Conservation (phyloP, 2,113 vertebrate species). For the Oxygymnocypris stewartii region DNA sequence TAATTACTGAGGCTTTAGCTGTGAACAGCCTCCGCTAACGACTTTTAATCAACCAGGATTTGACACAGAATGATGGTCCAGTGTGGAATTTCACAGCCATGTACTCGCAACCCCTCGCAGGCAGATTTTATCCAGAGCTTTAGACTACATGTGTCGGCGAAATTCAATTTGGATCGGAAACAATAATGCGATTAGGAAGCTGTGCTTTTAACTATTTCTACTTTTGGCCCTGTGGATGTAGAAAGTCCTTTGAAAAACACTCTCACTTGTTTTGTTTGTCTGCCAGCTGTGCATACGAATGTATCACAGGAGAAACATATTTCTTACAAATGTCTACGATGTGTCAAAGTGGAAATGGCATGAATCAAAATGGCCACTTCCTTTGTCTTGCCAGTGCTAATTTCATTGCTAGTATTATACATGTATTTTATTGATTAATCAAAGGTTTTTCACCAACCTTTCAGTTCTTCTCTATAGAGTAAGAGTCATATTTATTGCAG, state of each 20-base stretch:
- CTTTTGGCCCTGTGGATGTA: background rate
- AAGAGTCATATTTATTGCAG: background rate
- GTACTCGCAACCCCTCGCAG: constrained; percentile 22
- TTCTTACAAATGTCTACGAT: background rate
- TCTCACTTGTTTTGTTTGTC: background rate
- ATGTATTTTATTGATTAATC: background rate
- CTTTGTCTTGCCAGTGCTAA: background rate
- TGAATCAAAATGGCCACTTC: background rate
- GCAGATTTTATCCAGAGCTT: constrained; percentile 45
- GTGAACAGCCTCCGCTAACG: constrained; percentile 71
- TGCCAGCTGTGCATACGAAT: background rate
- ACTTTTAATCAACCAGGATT: constrained; percentile 78
- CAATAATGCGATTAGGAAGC: constrained; percentile 35
- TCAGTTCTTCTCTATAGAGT: background rate
- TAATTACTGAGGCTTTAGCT: constrained; percentile 81
- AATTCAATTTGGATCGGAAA: constrained; percentile 23
- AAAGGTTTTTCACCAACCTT: background rate
- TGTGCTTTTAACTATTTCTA: background rate
- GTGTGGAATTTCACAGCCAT: constrained; percentile 68
- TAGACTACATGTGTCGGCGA: constrained; percentile 36
- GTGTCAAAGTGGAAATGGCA: background rate
- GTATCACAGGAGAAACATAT: too few species aligned
- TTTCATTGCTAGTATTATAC: background rate
- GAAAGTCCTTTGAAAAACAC: background rate
- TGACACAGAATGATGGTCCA: constrained; percentile 68